A percentile compares a stretch with the other conserved stretches of the same genome.
These are phyloP conservation scores for Trinectes maculatus DNA, from an alignment of 2,113 vertebrate genomes.

Conservation along the genomic window DNA sequence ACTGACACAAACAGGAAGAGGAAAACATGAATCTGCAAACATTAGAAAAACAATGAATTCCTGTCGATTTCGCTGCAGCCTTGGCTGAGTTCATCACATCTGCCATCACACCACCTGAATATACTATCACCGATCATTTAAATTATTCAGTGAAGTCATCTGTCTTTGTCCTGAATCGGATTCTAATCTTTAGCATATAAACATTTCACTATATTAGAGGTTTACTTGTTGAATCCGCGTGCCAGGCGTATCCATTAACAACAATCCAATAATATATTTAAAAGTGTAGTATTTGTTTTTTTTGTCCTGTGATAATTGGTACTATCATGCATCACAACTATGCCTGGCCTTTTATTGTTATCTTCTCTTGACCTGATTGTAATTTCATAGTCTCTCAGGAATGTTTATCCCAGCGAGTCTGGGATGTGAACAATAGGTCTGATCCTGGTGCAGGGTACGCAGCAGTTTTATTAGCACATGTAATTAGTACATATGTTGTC, in stretches of 20 bases:
- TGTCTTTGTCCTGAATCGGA: conserved; percentile 31
- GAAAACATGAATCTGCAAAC: conserved; percentile 63
- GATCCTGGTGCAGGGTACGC: conserved; percentile 26
- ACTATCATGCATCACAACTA: too few relatives aligned
- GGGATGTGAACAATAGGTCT: conserved; percentile 67
- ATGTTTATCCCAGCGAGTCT: conserved; percentile 51
- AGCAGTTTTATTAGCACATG: conserved; percentile 33
- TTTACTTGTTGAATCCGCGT: too few relatives aligned
- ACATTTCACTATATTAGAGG: too few relatives aligned
- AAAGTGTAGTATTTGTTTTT: too few relatives aligned
- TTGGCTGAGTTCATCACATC: conserved; percentile 32
- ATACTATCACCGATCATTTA: conserved; percentile 40
- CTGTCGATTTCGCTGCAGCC: conserved; percentile 41
- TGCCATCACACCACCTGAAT: conserved; percentile 27
- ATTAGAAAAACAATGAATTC: conserved; percentile 64
- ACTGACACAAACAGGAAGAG: conserved; percentile 66
- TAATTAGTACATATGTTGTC: conserved; percentile 54
- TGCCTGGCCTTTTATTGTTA: too few relatives aligned
- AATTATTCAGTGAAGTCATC: conserved; percentile 43
- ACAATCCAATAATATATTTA: too few relatives aligned
- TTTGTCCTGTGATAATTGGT: too few relatives aligned
- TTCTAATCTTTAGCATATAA: conserved; percentile 39
- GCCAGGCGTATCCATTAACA: too few relatives aligned
- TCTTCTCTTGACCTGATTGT: too few relatives aligned
- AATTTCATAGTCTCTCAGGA: too few relatives aligned